Conservation (phyloP, 2,888 invertebrate genomes). For the Heliconius erato region DNA sequence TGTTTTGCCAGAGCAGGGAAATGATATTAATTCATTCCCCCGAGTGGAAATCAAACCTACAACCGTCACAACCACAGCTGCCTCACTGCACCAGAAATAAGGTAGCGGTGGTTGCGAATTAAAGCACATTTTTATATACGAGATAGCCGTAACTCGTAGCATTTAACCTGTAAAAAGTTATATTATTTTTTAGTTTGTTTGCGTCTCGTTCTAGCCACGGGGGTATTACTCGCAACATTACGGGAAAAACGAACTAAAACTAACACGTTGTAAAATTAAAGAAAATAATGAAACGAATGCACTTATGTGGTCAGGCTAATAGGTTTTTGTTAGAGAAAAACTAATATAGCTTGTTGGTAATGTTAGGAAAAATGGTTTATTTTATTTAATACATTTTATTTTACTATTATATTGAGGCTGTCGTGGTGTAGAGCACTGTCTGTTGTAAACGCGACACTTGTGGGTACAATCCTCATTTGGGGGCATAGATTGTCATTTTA, state of each 20-base stretch:
- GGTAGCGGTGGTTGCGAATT: not conserved
- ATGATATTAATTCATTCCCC: too few relatives aligned
- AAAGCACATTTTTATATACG: not conserved
- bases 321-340: constrained; percentile 5
- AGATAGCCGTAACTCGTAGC: not conserved
- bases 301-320: constrained; percentile 5
- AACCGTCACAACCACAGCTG: not conserved
- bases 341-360: not conserved
- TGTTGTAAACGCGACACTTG: too few relatives aligned
- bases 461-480: too few relatives aligned
- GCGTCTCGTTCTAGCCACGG: constrained; percentile 12
- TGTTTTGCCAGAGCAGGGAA: too few relatives aligned
- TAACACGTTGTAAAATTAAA: constrained; percentile 5
- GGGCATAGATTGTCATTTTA: too few relatives aligned
- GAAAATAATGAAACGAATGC: constrained; percentile 18
- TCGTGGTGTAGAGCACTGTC: too few relatives aligned
- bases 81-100: not conserved
- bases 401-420: too few relatives aligned
- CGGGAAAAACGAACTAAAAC: not conserved
- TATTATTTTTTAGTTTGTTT: constrained; percentile 18
- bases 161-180: constrained; percentile 16
- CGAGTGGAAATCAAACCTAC: too few relatives aligned
- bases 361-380: too few relatives aligned
- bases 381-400: too few relatives aligned
- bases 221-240: constrained; percentile 25